These are phyloP conservation scores for Chaunax sp. DNA, from an alignment of 2,797 vertebrate species.

Conservation along the genomic window DNA sequence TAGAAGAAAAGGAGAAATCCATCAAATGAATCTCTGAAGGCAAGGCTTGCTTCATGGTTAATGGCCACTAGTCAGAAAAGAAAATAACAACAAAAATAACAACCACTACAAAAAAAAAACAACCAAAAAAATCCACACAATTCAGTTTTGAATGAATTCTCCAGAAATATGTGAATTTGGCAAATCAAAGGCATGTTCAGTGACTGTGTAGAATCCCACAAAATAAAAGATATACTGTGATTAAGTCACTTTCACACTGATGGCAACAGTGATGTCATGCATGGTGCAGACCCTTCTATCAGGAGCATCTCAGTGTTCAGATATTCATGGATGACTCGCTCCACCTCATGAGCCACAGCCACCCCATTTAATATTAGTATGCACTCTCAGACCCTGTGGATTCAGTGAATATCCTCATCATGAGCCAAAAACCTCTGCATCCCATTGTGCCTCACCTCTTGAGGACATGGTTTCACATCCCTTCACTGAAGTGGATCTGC, in stretches of 20 bases:
- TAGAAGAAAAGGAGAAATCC: not conserved
- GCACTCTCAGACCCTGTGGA: no score
- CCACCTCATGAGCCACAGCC: no score
- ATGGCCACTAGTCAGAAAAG: not conserved
- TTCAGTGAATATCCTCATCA: no score
- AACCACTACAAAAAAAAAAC: not conserved
- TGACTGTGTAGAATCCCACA: not conserved
- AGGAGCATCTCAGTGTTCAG: no score
- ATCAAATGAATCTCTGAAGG: constrained; percentile 12
- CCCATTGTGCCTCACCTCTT: constrained; percentile 13
- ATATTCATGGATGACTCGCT: no score
- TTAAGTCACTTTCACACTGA: no score
- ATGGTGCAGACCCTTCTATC: no score
- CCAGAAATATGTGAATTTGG: no score
- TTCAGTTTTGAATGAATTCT: not conserved
- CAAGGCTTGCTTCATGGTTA: not conserved
- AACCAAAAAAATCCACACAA: not conserved
- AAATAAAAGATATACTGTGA: no score
- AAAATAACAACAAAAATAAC: not conserved
- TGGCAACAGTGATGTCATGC: not conserved
- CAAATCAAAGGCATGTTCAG: not conserved
- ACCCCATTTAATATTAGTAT: no score
- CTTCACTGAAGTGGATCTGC: constrained; percentile 33
- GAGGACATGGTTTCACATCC: constrained; percentile 24
- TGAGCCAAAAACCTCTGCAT: constrained; percentile 16